Base-by-base conservation (phyloP, 1,140 invertebrate species). In the Lordiphosa collinella region DNA sequence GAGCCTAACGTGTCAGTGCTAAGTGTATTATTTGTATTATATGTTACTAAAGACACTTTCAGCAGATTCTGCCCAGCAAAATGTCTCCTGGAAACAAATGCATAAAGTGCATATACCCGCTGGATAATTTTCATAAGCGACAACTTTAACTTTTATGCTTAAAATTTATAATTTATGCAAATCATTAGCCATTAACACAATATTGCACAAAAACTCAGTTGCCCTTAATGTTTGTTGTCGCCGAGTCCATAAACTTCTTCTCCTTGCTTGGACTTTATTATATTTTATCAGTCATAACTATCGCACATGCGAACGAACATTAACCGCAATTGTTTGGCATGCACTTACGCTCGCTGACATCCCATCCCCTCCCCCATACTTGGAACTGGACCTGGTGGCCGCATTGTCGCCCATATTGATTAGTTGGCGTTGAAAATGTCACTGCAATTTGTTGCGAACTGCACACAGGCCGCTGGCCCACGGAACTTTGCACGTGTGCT, bases 241-340 rank as follows among this genome's bases (percentile, higher is more conserved):
- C 16, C n/a, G n/a, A n/a, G n/a, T 25, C 40, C 12, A 43, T 43
- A 43, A 43, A 43, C 12, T 44, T 44, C 41, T 44, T 35, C 22
- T 32, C 12, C 34, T 48, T 14, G 44, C 10, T 8, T 8, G 4
- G n/a, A 44, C 46, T 80, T 80, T 80, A 70, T 80, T 82, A 82
- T 82, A 82, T 84, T 76, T 82, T 82, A 84, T 84, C 78, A 76
- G 78, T 69, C 56, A 84, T 72, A 82, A 82, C 74, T 78, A 78
- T 84, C 73, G 73, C 68, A 63, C 54, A 69, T 75, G 69, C 60
- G 56, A 59, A 49, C 56, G 38, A 22, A 18, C 68, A 84, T 84
- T 84, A 84, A 70, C 79, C 72, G 79, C 78, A 84, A 73, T 84
- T 85, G 78, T 84, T 73, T 84, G 63, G 64, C 60, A 46, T 78